Evolutionary conservation across 2,797 vertebrate species (phyloP), one percentile per base, ranked within the genome.

Genomic region (Chanos chanos): DNA sequence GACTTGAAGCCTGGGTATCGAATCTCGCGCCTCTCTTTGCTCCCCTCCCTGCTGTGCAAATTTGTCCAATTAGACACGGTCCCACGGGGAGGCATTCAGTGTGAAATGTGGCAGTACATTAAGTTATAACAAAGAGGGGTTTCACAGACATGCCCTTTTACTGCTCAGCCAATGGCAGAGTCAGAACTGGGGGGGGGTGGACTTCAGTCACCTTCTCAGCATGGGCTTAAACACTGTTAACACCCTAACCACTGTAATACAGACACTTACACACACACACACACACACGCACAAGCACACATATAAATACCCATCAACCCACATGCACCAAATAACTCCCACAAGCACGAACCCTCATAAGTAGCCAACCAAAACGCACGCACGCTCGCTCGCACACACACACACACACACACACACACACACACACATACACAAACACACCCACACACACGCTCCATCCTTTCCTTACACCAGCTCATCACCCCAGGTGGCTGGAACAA

Each of bases 21-120:
- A 64, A 39, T 2, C 68, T 30, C 18, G 45, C 31, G 75, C 77
- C 68, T 49, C 45, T 64, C 73, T 36, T 68, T 1, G 61, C 41
- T 54, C 36, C 54, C 39, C 33, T 18, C 53, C 52, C 66, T 33
- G 43, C 37, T 48, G 66, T 28, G 57, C 36, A 78, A 84, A 87
- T 89, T 88, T 87, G 88, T 87, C 83, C 89, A 81, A 89, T 91
- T 87, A 87, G 86, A 83, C 82, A 87, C 68, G 72, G 87, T 74
- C 81, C 79, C 72, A 72, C 73, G 12, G 83, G 85, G 86, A 74
- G 76, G 77, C 80, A 86, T 83, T 66, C 73, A 82, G 83, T 83
- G 84, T 85, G 85, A 87, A 88, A 86, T 79, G 80, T 31, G 75
- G 69, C 82, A 75, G 67, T 75, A 81, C 81, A 85, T 71, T 60